Percentiles rank a stretch among this genome's conserved stretches.
Conservation (phyloP, 2,888 invertebrate species). For the Nymphalis c-album region DNA sequence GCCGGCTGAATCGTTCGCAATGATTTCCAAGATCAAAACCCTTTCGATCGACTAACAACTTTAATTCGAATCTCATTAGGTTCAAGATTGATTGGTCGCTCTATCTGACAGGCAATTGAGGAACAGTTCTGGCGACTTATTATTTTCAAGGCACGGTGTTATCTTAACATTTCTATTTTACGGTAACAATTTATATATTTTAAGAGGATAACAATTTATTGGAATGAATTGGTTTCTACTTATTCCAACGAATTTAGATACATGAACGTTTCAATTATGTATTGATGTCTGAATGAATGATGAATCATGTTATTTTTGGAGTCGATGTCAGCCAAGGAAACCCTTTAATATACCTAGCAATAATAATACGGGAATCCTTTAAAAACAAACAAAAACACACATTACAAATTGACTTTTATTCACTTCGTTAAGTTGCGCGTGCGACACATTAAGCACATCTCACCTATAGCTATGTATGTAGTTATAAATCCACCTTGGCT, state of each 20-base stretch:
- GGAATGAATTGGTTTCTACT: conserved; percentile 13
- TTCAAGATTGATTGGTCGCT: conserved; percentile 13
- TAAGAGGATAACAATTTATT: conserved; percentile 19
- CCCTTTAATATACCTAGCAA: no score
- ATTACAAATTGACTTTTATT: no score
- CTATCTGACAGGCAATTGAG: conserved; percentile 35
- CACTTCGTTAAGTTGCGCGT: no score
- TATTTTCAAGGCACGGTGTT: conserved; percentile 38
- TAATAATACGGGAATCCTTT: no score
- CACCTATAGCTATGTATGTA: no score
- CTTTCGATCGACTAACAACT: conserved; percentile 19
- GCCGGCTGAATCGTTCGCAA: conserved; percentile 52
- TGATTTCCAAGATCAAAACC: conserved; percentile 46
- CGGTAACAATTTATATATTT: conserved; percentile 28
- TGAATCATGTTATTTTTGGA: no score
- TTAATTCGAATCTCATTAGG: conserved; percentile 12
- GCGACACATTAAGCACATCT: no score
- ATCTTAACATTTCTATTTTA: conserved; percentile 38
- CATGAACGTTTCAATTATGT: no score
- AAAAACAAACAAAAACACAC: no score
- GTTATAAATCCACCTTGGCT: no score
- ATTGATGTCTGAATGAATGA: no score
- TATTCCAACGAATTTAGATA: background rate
- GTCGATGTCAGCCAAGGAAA: no score
- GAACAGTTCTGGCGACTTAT: conserved; percentile 34